A percentile compares a stretch with the other conserved stretches of the same genome.
Conservation (phyloP, 2,888 invertebrate species). For the Tolmerus cingulatus region DNA sequence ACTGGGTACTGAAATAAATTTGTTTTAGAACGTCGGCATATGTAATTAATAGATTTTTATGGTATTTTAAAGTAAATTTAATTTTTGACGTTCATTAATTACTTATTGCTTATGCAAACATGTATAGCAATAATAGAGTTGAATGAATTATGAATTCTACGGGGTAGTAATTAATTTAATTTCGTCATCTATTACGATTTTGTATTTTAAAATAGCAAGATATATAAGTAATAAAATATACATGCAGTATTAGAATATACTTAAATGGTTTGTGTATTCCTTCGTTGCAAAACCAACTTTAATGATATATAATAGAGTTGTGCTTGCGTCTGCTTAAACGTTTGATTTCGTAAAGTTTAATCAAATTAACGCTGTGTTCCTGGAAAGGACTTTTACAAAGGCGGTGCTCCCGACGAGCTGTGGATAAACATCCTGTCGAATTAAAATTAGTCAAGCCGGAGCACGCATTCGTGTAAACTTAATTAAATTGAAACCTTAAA, state of each 20-base stretch:
- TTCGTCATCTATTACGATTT: too few species aligned
- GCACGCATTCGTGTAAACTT: slow-evolving; percentile 19
- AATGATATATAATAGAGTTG: neutral
- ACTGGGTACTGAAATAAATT: too few species aligned
- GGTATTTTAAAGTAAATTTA: too few species aligned
- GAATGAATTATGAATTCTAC: too few species aligned
- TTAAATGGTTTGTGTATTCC: neutral
- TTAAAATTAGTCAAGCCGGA: neutral
- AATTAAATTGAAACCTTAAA: slow-evolving; percentile 21
- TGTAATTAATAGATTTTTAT: too few species aligned
- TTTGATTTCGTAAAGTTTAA: neutral
- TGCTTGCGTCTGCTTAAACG: neutral
- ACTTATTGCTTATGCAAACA: too few species aligned
- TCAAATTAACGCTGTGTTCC: neutral
- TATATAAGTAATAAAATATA: neutral
- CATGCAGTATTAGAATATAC: neutral
- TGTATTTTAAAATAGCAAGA: too few species aligned
- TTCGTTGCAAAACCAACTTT: neutral
- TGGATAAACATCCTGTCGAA: neutral
- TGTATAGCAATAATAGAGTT: too few species aligned
- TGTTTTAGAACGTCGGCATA: too few species aligned
- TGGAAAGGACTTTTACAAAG: neutral
- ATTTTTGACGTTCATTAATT: too few species aligned
- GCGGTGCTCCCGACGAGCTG: neutral
- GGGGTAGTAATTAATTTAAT: too few species aligned